Conservation (phyloP, 1,140 invertebrate genomes). For the Propsilocerus akamusi region DNA sequence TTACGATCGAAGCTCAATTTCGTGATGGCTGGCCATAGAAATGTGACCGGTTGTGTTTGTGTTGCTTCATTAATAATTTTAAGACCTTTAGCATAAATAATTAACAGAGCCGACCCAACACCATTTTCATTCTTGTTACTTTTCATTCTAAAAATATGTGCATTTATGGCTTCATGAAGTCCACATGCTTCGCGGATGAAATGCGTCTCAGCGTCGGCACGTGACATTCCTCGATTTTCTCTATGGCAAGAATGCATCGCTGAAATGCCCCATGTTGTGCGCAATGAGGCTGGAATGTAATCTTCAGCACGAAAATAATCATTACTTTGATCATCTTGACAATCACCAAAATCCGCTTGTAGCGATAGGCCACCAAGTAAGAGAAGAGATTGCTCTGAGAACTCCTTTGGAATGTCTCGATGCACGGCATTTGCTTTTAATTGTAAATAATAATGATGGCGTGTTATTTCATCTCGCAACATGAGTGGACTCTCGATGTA, state of each 20-base stretch:
- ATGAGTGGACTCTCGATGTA: slow-evolving; percentile 79
- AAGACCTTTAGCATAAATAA: slow-evolving; percentile 71
- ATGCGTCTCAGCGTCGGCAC: slow-evolving; percentile 58
- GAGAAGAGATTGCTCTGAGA: slow-evolving; percentile 50
- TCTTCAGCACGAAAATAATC: slow-evolving; percentile 68
- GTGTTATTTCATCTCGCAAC: slow-evolving; percentile 72
- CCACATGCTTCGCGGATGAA: slow-evolving; percentile 80
- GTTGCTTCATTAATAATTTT: slow-evolving; percentile 57
- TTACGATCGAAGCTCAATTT: slow-evolving; percentile 91
- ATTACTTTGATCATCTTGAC: slow-evolving; percentile 24
- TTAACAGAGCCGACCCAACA: slow-evolving; percentile 52
- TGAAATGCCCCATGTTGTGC: slow-evolving; percentile 34
- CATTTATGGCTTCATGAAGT: slow-evolving; percentile 71
- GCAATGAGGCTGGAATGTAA: slow-evolving; percentile 41
- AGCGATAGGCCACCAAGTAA: slow-evolving; percentile 69
- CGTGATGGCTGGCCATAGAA: slow-evolving; percentile 83
- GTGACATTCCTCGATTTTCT: slow-evolving; percentile 54
- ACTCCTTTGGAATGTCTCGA: slow-evolving; percentile 42
- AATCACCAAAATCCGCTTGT: slow-evolving; percentile 80
- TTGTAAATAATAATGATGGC: slow-evolving; percentile 87
- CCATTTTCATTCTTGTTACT: slow-evolving; percentile 60
- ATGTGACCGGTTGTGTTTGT: slow-evolving; percentile 44
- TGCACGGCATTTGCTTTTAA: slow-evolving; percentile 71
- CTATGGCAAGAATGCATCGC: slow-evolving; percentile 36
- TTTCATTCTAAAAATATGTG: slow-evolving; percentile 76